Conservation (phyloP, 2,113 vertebrate genomes). For the Boulengeromyrus knoepffleri region DNA sequence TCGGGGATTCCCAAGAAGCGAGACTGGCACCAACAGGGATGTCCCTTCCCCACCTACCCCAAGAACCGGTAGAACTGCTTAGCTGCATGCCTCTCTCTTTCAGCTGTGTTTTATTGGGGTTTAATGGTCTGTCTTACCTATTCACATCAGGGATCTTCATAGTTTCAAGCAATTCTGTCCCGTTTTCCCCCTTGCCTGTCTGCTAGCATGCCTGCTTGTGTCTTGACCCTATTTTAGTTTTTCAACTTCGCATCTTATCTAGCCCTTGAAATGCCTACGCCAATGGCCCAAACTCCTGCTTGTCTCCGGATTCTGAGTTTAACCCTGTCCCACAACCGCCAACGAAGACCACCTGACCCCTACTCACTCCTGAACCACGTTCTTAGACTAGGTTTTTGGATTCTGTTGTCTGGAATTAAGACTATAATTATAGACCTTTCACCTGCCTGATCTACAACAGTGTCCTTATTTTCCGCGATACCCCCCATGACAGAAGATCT, state of each 20-base stretch:
- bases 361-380: background rate
- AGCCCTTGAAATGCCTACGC: background rate
- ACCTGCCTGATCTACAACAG: background rate
- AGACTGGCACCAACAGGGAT: background rate
- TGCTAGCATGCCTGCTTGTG: background rate
- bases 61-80: background rate
- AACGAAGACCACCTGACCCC: background rate
- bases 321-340: too few species aligned
- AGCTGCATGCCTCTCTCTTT: background rate
- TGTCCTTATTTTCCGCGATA: background rate
- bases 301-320: too few species aligned
- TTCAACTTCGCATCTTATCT: background rate
- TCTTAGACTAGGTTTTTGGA: background rate
- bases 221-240: background rate
- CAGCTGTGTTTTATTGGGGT: background rate
- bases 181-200: background rate
- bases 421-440: background rate
- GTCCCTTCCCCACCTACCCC: background rate
- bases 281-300: background rate
- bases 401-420: background rate
- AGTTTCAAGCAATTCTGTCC: background rate
- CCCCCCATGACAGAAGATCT: background rate
- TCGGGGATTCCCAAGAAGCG: background rate
- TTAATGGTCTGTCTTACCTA: background rate
- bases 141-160: too few species aligned